Base-by-base conservation (phyloP, 2,888 invertebrate species). In the Diabrotica balteata region DNA sequence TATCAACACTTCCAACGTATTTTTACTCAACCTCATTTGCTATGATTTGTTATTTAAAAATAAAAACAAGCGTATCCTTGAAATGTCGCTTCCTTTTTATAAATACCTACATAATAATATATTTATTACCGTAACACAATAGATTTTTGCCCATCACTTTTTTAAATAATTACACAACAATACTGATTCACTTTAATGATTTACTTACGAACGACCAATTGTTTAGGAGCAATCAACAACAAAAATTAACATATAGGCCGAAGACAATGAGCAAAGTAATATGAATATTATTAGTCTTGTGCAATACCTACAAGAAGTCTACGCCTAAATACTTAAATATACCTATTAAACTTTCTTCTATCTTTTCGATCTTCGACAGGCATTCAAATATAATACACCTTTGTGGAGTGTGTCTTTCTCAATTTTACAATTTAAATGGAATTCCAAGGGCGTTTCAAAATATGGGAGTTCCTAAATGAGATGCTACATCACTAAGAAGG, bases 381-480 rank as follows among this genome's bases (percentile, higher is more conserved):
- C 44, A 43, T 55, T 9, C 2, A 55, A 55, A 17, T 17, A 17
- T 17, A 17, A 17, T 11, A 55, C 43, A n/a, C 55, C 55, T 55
- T 55, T 55, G 43, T 55, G n/a, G 55, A 55, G 42, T 53, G 47
- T 47, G 42, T 62, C 62, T 62, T 54, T 62, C 53, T 42, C 47
- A 62, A 62, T 62, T 62, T 62, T 62, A 53, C 22, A 62, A 50
- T 62, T 54, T 43, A 62, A 62, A 62, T 54, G 54, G 54, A 54
- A 62, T 62, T 62, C 45, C 62, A 62, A 62, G 62, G 62, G 62
- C 62, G 62, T 54, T 62, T 54, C n/a, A 32, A 61, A 61, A 60
- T 46, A 53, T 61, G 52, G 61, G 61, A 54, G 62, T 62, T 62
- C 54, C 54, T 42, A 62, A 61, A 61, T 61, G 45, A 52, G 61